These are phyloP conservation scores for Acrossocheilus fasciatus DNA, from an alignment of 2,797 vertebrate species.

Conservation along the genomic window DNA sequence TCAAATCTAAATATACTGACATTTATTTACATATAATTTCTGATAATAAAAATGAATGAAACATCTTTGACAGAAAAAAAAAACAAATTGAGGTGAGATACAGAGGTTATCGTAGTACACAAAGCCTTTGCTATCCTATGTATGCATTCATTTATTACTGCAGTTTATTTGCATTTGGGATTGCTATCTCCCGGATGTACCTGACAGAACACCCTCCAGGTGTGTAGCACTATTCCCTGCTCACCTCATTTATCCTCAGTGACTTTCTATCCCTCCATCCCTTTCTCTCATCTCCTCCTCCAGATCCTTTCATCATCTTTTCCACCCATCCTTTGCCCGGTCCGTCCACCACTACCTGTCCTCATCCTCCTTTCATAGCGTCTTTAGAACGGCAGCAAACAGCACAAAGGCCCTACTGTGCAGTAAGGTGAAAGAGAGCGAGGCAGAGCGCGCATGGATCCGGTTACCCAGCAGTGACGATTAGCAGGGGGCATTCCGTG, in stretches of 20 bases:
- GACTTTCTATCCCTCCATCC: neutral
- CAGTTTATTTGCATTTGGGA: neutral
- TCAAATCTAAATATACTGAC: neutral
- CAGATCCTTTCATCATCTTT: constrained; percentile 35
- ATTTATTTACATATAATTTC: neutral
- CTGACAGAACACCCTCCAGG: neutral
- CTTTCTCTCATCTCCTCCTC: constrained; percentile 6
- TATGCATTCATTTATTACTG: neutral
- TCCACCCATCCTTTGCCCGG: constrained; percentile 31
- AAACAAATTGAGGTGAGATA: neutral
- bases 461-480: constrained; percentile 71
- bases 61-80: neutral
- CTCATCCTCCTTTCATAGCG: constrained; percentile 41
- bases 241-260: constrained; percentile 15
- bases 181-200: neutral
- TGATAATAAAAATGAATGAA: neutral
- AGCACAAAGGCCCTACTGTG: constrained; percentile 76
- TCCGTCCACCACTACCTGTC: constrained; percentile 29
- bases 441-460: constrained; percentile 68
- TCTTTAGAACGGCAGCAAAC: constrained; percentile 54
- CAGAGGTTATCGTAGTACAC: neutral
- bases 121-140: neutral
- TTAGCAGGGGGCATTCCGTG: constrained; percentile 63
- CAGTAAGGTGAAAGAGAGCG: constrained; percentile 61
- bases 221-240: neutral